A percentile compares a stretch with the other conserved stretches of the same genome.
phyloP scores from a whole-genome alignment of 2,888 invertebrate genomes.

The Apodemia duryi region DNA sequence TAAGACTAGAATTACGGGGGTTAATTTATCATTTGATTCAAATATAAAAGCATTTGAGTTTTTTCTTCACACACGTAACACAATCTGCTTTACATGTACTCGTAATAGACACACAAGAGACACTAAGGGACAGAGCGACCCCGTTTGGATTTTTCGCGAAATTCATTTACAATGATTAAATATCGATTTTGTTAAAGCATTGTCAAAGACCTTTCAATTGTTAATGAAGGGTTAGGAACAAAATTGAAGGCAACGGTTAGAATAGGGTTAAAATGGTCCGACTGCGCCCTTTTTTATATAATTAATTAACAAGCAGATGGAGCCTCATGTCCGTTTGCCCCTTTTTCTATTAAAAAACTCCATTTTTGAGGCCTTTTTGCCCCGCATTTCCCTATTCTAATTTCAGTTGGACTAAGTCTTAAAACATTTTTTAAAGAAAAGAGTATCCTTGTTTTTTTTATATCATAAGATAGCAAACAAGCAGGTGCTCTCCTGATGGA shows the following conservation, averaged over 20 bases:
- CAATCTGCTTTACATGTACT: not conserved
- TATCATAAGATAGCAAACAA: no score
- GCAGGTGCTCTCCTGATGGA: no score
- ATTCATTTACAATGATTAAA: conserved; percentile 10
- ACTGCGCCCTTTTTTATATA: no score
- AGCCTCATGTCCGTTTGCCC: no score
- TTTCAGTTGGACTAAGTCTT: no score
- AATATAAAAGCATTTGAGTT: not conserved
- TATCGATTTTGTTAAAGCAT: conserved; percentile 1
- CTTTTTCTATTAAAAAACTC: no score
- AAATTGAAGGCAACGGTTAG: not conserved
- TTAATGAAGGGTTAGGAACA: not conserved
- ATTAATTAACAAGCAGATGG: no score
- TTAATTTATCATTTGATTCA: not conserved
- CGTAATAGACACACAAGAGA: not conserved
- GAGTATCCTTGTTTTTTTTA: no score
- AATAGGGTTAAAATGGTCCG: not conserved
- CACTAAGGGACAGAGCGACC: not conserved
- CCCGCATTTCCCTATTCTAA: no score
- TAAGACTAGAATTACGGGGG: not conserved
- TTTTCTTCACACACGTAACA: not conserved
- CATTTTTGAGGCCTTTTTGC: no score
- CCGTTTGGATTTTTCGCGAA: conserved; percentile 5
- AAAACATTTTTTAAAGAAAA: no score
- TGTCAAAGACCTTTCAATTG: conserved; percentile 5